These are phyloP conservation scores for Microplitis manilae DNA, from an alignment of 2,888 invertebrate species.

Conservation along the genomic window DNA sequence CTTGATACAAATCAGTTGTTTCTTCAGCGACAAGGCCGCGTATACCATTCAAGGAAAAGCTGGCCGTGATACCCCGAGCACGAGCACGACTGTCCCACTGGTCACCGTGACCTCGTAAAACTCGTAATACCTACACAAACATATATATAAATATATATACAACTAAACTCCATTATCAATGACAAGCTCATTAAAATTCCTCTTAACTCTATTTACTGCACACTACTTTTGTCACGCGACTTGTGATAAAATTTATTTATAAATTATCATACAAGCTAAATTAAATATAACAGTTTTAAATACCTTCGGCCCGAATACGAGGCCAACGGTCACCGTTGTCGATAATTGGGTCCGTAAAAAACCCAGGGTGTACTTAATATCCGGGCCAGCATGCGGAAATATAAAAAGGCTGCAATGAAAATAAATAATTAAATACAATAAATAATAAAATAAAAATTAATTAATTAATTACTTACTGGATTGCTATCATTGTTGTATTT, in stretches of 20 bases:
- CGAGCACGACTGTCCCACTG: conserved; percentile 91
- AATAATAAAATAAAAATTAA: conserved; percentile 24
- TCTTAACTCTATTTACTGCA: neutral
- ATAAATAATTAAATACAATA: neutral
- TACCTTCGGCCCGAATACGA: conserved; percentile 91
- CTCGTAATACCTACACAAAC: conserved; percentile 79
- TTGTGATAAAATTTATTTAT: neutral
- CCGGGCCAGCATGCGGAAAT: conserved; percentile 89
- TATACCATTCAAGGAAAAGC: conserved; percentile 89
- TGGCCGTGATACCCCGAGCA: conserved; percentile 87
- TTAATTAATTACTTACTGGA: conserved; percentile 83
- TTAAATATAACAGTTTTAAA: neutral
- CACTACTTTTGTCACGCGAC: neutral
- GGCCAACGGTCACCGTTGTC: conserved; percentile 87
- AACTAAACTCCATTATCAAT: neutral
- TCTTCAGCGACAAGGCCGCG: conserved; percentile 86
- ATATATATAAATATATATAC: neutral
- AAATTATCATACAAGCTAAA: too few species aligned
- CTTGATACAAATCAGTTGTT: conserved; percentile 88
- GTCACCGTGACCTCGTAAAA: conserved; percentile 88
- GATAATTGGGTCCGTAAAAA: conserved; percentile 94
- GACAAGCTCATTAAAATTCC: neutral
- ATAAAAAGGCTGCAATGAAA: conserved; percentile 82
- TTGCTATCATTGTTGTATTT: conserved; percentile 92
- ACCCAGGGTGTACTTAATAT: conserved; percentile 92